phyloP scores from a whole-genome alignment of 2,888 invertebrate species.

The Conops quadrifasciatus region DNA sequence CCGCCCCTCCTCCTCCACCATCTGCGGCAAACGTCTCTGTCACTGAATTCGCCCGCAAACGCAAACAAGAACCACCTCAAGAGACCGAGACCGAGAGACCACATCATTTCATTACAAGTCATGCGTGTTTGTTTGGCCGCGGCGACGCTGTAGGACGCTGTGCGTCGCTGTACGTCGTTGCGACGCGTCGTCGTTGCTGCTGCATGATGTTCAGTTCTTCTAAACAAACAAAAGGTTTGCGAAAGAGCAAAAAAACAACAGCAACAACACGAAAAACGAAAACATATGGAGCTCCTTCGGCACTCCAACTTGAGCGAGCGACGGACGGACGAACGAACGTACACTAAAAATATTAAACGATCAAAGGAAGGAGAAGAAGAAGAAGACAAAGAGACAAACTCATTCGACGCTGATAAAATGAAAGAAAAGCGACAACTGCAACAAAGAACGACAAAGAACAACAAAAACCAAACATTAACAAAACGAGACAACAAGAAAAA shows the following conservation, averaged over 20 bases:
- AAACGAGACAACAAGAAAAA: background rate
- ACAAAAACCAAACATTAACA: background rate
- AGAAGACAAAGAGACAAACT: background rate
- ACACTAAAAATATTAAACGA: background rate
- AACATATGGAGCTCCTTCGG: background rate
- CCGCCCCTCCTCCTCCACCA: background rate
- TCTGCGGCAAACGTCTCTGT: background rate
- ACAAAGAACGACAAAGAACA: background rate
- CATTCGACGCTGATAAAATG: background rate
- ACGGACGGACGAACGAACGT: too few species aligned
- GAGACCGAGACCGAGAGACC: background rate
- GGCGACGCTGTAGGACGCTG: too few species aligned
- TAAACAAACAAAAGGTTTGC: background rate
- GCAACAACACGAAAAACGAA: background rate
- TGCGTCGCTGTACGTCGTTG: slow-evolving; percentile 6
- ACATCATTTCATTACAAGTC: slow-evolving; percentile 14
- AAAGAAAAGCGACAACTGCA: background rate
- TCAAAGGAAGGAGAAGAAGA: background rate
- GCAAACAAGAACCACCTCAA: background rate
- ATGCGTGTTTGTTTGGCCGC: background rate
- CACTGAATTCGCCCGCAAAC: background rate
- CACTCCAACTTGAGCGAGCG: background rate
- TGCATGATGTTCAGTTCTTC: too few species aligned
- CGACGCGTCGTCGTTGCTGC: background rate
- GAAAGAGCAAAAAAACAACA: slow-evolving; percentile 8